Evolutionary conservation across 2,888 invertebrate species (phyloP).

Genomic region (Acrobasis consociella): DNA sequence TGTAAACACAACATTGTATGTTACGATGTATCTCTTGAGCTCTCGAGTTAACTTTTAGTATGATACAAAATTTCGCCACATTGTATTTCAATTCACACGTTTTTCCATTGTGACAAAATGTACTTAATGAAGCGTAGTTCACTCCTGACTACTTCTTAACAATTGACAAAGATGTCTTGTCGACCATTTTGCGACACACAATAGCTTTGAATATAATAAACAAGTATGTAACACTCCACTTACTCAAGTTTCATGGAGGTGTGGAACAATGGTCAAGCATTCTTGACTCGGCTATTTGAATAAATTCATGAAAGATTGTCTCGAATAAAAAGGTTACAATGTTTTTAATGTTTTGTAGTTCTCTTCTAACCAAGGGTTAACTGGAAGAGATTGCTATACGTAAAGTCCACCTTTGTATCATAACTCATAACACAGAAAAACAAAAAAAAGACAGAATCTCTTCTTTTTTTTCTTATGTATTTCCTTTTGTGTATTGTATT

Average conservation of each 20-base stretch:
- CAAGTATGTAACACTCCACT: conserved; percentile 3
- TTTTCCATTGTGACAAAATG: conserved; percentile 1
- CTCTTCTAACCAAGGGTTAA: too few species aligned
- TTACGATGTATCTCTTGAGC: too few species aligned
- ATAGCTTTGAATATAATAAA: conserved; percentile 12
- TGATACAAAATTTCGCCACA: neutral
- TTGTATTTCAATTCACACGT: neutral
- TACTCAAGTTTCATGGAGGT: conserved; percentile 5
- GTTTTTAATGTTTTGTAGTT: too few species aligned
- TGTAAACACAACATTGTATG: too few species aligned
- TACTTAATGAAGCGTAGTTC: conserved; percentile 9
- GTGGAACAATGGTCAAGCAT: conserved; percentile 17
- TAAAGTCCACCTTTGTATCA: too few species aligned
- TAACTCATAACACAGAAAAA: too few species aligned
- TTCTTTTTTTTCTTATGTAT: too few species aligned
- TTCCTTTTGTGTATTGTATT: too few species aligned
- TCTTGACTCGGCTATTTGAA: conserved; percentile 3
- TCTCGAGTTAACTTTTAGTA: too few species aligned
- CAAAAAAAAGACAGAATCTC: too few species aligned
- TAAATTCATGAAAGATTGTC: neutral
- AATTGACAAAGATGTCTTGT: neutral
- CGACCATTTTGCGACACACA: conserved; percentile 12
- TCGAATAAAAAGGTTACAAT: neutral
- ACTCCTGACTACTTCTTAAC: neutral
- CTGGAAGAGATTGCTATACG: too few species aligned